Base-by-base conservation (phyloP, 2,888 invertebrate genomes). In the Conops quadrifasciatus region DNA sequence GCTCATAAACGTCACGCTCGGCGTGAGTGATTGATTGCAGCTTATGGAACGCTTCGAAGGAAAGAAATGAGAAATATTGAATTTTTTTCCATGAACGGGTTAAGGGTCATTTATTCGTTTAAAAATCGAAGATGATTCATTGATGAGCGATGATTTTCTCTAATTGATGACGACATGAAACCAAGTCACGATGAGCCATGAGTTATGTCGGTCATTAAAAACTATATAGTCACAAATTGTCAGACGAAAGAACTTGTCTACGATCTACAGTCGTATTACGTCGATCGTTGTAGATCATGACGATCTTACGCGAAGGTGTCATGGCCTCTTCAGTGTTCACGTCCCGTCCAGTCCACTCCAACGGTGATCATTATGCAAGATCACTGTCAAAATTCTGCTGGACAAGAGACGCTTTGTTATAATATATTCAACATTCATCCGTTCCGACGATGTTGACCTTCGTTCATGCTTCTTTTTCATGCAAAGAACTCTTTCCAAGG, bases 331-430 rank as follows among this genome's bases (percentile, higher is more conserved):
- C 59, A 30, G 30, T 9, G 62, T 36, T 5, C 49, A 2, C 49
- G n/a, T 64, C 28, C 49, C 28, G 64, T 28, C 21, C 45, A n/a
- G 5, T 5, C 9, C 43, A 43, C 16, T 73, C 24, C 26, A 7
- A 26, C 28, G 11, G 24, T 7, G 11, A 13, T 58, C 9, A 58
- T 80, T 80, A 80, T 81, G 80, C 81, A 80, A 81, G 80, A 80
- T 80, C 80, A 80, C 79, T 80, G 79, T 78, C 80, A 70, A 69
- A 72, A 67, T n/a, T 51, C 19, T n/a, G n/a, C 13, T 49, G 15
- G 49, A n/a, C 53, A 16, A 4, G 49, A 49, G 21, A 19, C 11
- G 21, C 2, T 36, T 36, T 9, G 5, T 36, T 36, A 36, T 7
- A 36, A 36, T 36, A 36, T 36, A 36, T 36, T 36, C 36, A 56